Conservation (phyloP, 2,888 invertebrate genomes). For the Drosophila barbarae region DNA sequence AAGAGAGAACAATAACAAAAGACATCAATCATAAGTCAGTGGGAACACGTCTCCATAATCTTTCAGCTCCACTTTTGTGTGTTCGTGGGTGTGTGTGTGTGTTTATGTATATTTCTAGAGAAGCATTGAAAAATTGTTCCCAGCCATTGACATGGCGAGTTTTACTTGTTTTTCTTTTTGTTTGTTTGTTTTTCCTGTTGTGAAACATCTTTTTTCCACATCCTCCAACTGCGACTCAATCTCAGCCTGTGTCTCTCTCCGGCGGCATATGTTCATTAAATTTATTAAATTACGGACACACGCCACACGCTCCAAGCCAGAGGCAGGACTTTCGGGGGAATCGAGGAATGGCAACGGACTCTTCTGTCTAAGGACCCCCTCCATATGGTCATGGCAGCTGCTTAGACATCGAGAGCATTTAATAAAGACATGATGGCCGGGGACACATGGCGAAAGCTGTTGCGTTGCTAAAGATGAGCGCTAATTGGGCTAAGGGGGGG, state of each 20-base stretch:
- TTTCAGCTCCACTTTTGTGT: conserved; percentile 10
- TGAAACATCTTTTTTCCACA: conserved; percentile 29
- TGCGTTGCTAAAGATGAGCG: conserved; percentile 49
- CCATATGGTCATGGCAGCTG: conserved; percentile 49
- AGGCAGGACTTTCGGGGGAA: conserved; percentile 5
- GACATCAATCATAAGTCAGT: conserved; percentile 74
- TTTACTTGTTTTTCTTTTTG: neutral
- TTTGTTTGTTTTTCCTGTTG: conserved; percentile 22
- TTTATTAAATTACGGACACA: conserved; percentile 67
- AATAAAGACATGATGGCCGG: conserved; percentile 61
- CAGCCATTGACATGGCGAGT: conserved; percentile 24
- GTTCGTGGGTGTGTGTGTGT: neutral
- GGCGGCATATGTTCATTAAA: conserved; percentile 74
- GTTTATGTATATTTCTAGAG: conserved; percentile 54
- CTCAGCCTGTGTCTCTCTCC: conserved; percentile 41
- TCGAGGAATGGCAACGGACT: conserved; percentile 21
- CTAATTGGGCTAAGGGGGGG: conserved; percentile 58
- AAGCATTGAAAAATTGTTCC: conserved; percentile 39
- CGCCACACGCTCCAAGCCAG: conserved; percentile 17
- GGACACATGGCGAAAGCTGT: conserved; percentile 41
- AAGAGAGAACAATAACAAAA: conserved; percentile 59
- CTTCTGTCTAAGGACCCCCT: conserved; percentile 26
- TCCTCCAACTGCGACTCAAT: conserved; percentile 37
- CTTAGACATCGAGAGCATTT: conserved; percentile 67
- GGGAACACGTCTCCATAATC: conserved; percentile 57